A percentile compares a stretch with the other conserved stretches of the same genome.
Conservation (phyloP, 2,797 vertebrate species). For the Premnoplex brunnescens region DNA sequence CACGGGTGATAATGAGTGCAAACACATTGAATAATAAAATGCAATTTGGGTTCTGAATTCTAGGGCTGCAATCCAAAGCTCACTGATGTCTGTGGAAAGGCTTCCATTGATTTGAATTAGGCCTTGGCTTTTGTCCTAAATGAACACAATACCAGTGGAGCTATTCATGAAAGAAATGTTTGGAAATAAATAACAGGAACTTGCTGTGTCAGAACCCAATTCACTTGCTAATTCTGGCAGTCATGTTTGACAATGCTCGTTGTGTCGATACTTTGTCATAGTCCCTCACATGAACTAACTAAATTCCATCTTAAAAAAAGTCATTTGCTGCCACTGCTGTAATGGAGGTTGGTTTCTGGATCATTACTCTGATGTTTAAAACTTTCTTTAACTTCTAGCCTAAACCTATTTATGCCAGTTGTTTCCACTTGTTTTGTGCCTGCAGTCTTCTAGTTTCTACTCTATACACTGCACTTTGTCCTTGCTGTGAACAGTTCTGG, state of each 20-base stretch:
- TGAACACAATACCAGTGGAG: conserved; percentile 23
- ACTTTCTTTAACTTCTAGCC: neutral
- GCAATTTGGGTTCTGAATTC: conserved; percentile 4
- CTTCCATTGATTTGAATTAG: conserved; percentile 35
- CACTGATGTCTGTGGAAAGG: conserved; percentile 10
- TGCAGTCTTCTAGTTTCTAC: neutral
- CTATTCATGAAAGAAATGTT: conserved; percentile 24
- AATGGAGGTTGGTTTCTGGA: neutral
- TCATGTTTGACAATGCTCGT: neutral
- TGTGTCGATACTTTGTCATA: neutral
- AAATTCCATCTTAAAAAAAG: neutral
- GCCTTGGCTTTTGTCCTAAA: conserved; percentile 50
- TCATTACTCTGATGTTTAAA: neutral
- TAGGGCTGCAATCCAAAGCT: conserved; percentile 33
- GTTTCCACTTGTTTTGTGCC: neutral
- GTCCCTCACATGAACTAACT: neutral
- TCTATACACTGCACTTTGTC: neutral
- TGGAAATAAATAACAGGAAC: conserved; percentile 50
- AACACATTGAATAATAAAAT: conserved; percentile 36
- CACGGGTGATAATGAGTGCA: conserved; percentile 29
- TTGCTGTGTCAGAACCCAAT: neutral
- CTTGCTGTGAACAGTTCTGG: neutral
- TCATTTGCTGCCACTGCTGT: neutral
- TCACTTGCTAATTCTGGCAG: conserved; percentile 36
- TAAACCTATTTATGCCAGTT: neutral